Evolutionary conservation across 2,113 vertebrate genomes (phyloP), one percentile per base, ranked within the genome.

Genomic region (Chaetura pelagica): DNA sequence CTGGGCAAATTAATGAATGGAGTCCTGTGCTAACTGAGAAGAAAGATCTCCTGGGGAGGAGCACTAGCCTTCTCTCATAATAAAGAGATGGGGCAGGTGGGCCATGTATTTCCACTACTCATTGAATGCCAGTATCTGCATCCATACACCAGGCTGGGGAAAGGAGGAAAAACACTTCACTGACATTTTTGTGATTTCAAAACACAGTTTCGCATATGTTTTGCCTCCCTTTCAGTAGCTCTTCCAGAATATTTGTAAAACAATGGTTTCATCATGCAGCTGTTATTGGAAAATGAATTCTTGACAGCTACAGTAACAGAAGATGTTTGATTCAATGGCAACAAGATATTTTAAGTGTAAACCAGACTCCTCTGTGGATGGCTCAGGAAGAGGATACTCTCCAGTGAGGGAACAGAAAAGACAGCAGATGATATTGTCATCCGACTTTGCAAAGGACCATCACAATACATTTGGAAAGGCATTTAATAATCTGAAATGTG

Each of bases 1-100:
- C 75, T 34, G 66, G 78, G 73, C 58, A 95, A 79, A 89, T 71
- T 73, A 97, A 95, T 94, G 89, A 96, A 97, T 72, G 75, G 88
- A 84, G 48, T 86, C 54, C 88, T 88, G 54, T 72, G 67, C 54
- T 88, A 69, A 32, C 69, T 55, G 57, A 83, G 55, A 46, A 94
- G 35, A 57, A 81, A 75, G 48, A n/a, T 57, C 67, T 94, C 61
- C 15, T 51, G 64, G 24, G 58, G 63, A 78, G 67, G 49, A 93
- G 74, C 10, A 46, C 34, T 75, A 84, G 44, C 63, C 46, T 77
- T 55, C 74, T 12, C 35, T 80, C 32, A 32, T 19, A 35, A 67
- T 58, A 80, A 89, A 90, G 57, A n/a, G 44, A 13, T 54, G 62
- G 57, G 29, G 34, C 32, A 71, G 32, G 35, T 64, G 62, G 51